Percentiles rank a stretch among this genome's conserved stretches.
phyloP scores from a whole-genome alignment of 2,797 vertebrate species.

The Lycodopsis pacificus region DNA sequence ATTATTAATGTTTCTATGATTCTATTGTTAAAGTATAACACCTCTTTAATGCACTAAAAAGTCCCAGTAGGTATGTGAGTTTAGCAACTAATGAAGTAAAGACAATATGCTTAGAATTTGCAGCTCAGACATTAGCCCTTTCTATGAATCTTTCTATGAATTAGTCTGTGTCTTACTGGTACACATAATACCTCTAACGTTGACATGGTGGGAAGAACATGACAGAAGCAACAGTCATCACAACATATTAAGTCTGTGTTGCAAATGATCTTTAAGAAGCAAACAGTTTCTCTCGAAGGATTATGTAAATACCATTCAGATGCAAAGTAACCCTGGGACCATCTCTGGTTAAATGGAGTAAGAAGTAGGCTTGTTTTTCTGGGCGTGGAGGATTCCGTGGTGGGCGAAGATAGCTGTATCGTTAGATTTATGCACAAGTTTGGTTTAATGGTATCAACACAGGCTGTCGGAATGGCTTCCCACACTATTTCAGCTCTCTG shows the following conservation, averaged over 20 bases:
- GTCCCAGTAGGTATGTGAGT: constrained; percentile 1
- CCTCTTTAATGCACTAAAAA: constrained; percentile 9
- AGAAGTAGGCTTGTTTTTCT: constrained; percentile 38
- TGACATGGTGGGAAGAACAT: not conserved
- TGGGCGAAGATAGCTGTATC: constrained; percentile 54
- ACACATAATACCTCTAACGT: not conserved
- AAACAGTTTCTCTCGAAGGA: constrained; percentile 29
- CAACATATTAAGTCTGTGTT: constrained; percentile 19
- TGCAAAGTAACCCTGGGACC: constrained; percentile 39
- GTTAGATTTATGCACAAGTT: constrained; percentile 80
- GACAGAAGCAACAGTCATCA: constrained; percentile 2
- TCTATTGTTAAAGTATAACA: constrained; percentile 23
- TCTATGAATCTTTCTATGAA: not conserved
- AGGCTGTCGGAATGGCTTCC: constrained; percentile 80
- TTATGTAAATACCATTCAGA: constrained; percentile 53
- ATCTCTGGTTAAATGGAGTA: constrained; percentile 45
- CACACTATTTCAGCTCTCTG: constrained; percentile 74
- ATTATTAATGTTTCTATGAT: constrained; percentile 27
- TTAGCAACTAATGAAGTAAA: constrained; percentile 31
- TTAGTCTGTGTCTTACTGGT: not conserved
- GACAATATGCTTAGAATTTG: constrained; percentile 17
- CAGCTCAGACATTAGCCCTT: constrained; percentile 2
- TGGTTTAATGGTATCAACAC: constrained; percentile 83
- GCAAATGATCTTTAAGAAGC: constrained; percentile 23
- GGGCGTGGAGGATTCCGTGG: constrained; percentile 31